phyloP scores from a whole-genome alignment of 2,888 invertebrate genomes.

The Tenthredo amoena region DNA sequence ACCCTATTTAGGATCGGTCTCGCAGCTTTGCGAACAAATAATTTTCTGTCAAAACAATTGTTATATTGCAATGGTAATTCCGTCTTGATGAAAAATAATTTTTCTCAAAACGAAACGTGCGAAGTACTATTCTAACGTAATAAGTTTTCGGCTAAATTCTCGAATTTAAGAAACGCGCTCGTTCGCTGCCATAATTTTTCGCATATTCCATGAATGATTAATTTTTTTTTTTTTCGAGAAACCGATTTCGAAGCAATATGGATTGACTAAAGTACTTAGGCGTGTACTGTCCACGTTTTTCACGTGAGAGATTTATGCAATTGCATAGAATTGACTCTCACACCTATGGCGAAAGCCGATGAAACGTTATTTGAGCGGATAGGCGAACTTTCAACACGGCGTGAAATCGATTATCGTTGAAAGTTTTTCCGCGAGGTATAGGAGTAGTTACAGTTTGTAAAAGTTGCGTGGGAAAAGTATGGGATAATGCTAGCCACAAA shows the following conservation, averaged over 20 bases:
- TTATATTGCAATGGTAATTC: not conserved
- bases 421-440: constrained; percentile 62
- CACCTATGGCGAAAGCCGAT: constrained; percentile 60
- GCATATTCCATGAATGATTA: not conserved
- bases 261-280: not conserved
- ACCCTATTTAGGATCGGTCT: not conserved
- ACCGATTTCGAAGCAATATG: too few relatives aligned
- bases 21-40: not conserved
- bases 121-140: not conserved
- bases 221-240: not conserved
- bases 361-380: constrained; percentile 61
- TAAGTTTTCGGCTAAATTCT: not conserved
- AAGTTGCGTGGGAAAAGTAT: constrained; percentile 60
- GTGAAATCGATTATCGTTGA: constrained; percentile 69
- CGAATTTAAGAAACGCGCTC: not conserved
- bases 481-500: constrained; percentile 34
- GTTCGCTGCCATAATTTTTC: not conserved
- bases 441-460: constrained; percentile 65
- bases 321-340: constrained; percentile 5
- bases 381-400: constrained; percentile 57
- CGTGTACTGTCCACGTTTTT: not conserved
- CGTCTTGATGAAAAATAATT: not conserved
- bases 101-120: not conserved
- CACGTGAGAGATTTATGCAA: not conserved
- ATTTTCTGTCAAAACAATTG: not conserved